A percentile compares a stretch with the other conserved stretches of the same genome.
phyloP scores from a whole-genome alignment of 2,797 vertebrate genomes.

The Oophaga sylvatica region DNA sequence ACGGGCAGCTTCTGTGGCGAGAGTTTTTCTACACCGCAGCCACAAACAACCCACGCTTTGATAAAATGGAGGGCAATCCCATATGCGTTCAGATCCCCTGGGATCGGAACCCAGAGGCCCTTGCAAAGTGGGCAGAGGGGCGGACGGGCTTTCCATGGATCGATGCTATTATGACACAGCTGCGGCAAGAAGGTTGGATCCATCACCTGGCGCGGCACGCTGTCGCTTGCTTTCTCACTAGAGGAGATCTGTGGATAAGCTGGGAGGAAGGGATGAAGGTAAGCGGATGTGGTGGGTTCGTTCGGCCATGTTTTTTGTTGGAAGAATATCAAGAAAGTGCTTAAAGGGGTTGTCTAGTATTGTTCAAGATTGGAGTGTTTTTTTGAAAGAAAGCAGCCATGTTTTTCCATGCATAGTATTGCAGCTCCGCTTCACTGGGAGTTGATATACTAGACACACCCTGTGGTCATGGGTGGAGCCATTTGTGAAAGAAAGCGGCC shows the following conservation, averaged over 20 bases:
- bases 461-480: no score
- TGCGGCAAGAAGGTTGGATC: conserved; percentile 96
- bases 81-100: conserved; percentile 95
- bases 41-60: conserved; percentile 92
- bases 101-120: conserved; percentile 90
- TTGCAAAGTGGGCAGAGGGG: conserved; percentile 96
- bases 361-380: no score
- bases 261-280: conserved; percentile 99
- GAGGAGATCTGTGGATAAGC: conserved; percentile 95
- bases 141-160: conserved; percentile 94
- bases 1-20: conserved; percentile 91
- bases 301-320: no score
- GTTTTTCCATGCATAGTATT: no score
- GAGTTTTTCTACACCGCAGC: conserved; percentile 96
- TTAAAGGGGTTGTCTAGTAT: no score
- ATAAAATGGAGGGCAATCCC: conserved; percentile 97
- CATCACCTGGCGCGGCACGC: conserved; percentile 92
- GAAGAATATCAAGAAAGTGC: no score
- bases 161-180: conserved; percentile 94
- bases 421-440: no score
- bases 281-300: neutral
- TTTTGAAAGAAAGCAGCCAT: no score
- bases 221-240: conserved; percentile 92
- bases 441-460: no score
- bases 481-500: no score